Evolutionary conservation across 1,140 invertebrate species (phyloP).

Genomic region (Mamestra configurata): DNA sequence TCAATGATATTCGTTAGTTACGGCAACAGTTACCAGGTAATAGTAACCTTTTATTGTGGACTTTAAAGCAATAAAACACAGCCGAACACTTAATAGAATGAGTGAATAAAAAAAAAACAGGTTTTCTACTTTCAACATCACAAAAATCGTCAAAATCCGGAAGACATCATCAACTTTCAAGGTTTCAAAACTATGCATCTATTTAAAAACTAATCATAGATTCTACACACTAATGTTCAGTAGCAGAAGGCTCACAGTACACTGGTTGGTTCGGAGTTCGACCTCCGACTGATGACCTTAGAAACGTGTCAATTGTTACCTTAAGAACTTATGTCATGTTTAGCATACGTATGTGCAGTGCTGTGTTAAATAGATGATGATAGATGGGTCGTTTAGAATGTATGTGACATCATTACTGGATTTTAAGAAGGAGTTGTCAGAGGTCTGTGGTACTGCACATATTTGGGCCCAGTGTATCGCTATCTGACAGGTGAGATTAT

Average conservation of each 20-base stretch:
- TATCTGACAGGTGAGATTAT: no score
- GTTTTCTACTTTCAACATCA: neutral
- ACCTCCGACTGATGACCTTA: slow-evolving; percentile 56
- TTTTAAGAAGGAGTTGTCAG: no score
- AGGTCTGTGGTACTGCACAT: no score
- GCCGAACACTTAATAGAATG: no score
- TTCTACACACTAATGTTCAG: neutral
- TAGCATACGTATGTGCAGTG: slow-evolving; percentile 53
- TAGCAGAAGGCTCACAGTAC: neutral
- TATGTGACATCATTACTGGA: neutral
- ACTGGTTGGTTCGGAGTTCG: slow-evolving; percentile 8
- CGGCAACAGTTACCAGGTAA: no score
- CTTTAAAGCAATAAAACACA: no score
- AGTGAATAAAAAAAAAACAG: no score
- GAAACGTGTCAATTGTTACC: slow-evolving; percentile 68
- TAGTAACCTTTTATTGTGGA: no score
- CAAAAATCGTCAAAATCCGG: neutral
- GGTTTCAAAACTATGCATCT: neutral
- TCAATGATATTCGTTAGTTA: no score
- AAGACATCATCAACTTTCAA: neutral
- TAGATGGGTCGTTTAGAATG: neutral
- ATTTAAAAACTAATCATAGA: slow-evolving; percentile 11
- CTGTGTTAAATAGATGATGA: slow-evolving; percentile 4
- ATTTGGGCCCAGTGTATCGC: no score
- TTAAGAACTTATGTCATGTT: slow-evolving; percentile 62